Evolutionary conservation across 2,888 invertebrate species (phyloP), one percentile per base, ranked within the genome.

Genomic region (Sinelater perroti): DNA sequence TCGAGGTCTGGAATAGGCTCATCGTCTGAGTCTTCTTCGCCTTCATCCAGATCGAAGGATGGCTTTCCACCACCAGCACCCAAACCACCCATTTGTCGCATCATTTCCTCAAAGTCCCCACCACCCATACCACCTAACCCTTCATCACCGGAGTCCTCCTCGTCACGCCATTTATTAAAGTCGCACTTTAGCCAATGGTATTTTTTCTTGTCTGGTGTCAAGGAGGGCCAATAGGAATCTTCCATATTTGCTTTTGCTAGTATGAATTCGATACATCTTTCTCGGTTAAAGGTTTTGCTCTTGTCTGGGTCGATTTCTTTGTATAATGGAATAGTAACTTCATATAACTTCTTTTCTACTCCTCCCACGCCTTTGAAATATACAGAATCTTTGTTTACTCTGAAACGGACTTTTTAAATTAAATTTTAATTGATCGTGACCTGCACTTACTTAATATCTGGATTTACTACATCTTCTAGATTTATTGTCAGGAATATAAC

Each of bases 101-200:
- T 86, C 87, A 91, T 87, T 80, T 88, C 87, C 74, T 85, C 85
- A 59, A 88, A 80, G 72, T 87, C 86, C 44, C 81, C 81, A 47
- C 80, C 78, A 56, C 73, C 81, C 74, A 75, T 75, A 7, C 76
- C 77, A n/a, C 75, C 75, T n/a, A 74, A 17, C 31, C 76, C 85
- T 67, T 93, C 95, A 67, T 91, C 91, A 6, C 90, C 93, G 50
- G 91, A 93, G 61, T 97, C 97, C 72, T 94, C 94, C 79, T 98
- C 97, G 81, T 97, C 97, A 80, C 88, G 89, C 97, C 97, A 98
- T 81, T 96, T 96, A 76, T 94, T 93, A 78, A 98, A 99, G 77
- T 98, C 97, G 70, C 96, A 90, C 83, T 97, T 97, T 69, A 98
- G 83, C 89, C 96, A 97, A 77, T 96, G 96, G 69, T 89, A 88